Evolutionary conservation across 2,888 invertebrate species (phyloP).

Genomic region (Hyppa rectilinea): DNA sequence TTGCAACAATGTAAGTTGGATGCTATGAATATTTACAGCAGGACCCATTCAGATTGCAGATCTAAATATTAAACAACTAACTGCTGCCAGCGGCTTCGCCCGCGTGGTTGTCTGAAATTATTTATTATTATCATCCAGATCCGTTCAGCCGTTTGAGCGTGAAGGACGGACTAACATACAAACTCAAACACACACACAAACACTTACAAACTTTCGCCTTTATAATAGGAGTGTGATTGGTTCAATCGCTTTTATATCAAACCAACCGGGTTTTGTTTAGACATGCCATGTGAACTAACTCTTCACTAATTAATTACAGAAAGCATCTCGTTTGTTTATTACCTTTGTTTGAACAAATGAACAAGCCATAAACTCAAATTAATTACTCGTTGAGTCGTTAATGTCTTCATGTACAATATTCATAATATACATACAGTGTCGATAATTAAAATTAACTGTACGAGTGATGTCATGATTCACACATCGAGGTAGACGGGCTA

Average conservation of each 20-base stretch:
- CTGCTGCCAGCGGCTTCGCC: too few relatives aligned
- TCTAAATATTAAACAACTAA: too few relatives aligned
- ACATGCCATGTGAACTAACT: not conserved
- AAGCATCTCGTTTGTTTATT: conserved; percentile 13
- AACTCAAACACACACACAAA: too few relatives aligned
- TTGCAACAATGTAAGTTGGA: not conserved
- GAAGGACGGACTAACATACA: too few relatives aligned
- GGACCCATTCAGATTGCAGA: not conserved
- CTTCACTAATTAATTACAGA: conserved; percentile 8
- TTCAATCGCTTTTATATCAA: not conserved
- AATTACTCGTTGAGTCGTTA: conserved; percentile 27
- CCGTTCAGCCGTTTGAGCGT: too few relatives aligned
- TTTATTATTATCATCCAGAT: too few relatives aligned
- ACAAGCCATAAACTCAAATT: conserved; percentile 28
- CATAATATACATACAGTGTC: conserved; percentile 27
- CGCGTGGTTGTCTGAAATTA: too few relatives aligned
- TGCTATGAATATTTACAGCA: not conserved
- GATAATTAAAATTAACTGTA: conserved; percentile 52
- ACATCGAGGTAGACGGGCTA: conserved; percentile 35
- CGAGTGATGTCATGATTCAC: conserved; percentile 56
- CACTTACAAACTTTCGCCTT: too few relatives aligned
- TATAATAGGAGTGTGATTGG: too few relatives aligned
- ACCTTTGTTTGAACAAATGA: conserved; percentile 1
- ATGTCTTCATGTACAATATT: conserved; percentile 35
- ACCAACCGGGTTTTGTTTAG: not conserved